These are phyloP conservation scores for Nudaria mundana DNA, from an alignment of 2,888 invertebrate genomes.

Conservation along the genomic window DNA sequence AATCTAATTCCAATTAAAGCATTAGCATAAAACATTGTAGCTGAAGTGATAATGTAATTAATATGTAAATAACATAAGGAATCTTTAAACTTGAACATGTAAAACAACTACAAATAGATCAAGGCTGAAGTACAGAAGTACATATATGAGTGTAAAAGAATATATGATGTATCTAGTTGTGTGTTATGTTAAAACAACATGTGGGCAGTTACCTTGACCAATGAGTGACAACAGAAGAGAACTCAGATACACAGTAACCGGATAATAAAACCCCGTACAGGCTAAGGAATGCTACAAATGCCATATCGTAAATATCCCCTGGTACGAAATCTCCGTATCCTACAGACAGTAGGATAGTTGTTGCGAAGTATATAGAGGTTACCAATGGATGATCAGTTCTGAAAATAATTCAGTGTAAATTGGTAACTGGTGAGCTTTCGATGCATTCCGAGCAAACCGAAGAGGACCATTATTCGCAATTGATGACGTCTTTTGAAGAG, in stretches of 20 bases:
- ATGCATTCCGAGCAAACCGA: too few relatives aligned
- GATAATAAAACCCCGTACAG: constrained; percentile 70
- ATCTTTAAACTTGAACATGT: not conserved
- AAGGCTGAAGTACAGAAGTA: not conserved
- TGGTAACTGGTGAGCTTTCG: too few relatives aligned
- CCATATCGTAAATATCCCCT: constrained; percentile 69
- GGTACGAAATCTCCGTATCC: constrained; percentile 74
- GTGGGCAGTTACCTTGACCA: constrained; percentile 58
- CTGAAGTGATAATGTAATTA: too few relatives aligned
- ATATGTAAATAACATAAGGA: not conserved
- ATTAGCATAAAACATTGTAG: too few relatives aligned
- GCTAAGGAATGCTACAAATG: constrained; percentile 65
- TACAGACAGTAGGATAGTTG: constrained; percentile 63
- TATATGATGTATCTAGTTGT: constrained; percentile 3
- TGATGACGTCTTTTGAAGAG: too few relatives aligned
- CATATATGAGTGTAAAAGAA: not conserved
- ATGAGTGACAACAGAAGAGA: constrained; percentile 73
- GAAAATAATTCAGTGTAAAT: too few relatives aligned
- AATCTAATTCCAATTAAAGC: too few relatives aligned
- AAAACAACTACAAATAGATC: not conserved
- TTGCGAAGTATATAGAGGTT: constrained; percentile 71
- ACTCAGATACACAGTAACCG: constrained; percentile 76
- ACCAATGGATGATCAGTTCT: constrained; percentile 60
- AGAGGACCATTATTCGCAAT: too few relatives aligned
- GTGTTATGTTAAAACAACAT: constrained; percentile 5